phyloP scores from a whole-genome alignment of 2,888 invertebrate genomes.

The Eucera pruinosa region DNA sequence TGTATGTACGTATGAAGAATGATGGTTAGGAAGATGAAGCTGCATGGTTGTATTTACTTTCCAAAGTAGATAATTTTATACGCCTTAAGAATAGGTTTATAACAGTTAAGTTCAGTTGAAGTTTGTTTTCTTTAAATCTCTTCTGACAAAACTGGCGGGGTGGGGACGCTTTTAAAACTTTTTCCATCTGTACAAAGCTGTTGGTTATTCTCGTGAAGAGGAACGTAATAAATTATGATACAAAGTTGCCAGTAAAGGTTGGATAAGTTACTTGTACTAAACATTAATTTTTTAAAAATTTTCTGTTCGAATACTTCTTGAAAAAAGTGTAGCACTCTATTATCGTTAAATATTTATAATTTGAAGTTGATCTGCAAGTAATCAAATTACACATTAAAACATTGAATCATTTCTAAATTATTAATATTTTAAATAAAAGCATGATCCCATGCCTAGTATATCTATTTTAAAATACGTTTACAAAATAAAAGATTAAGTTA shows the following conservation, averaged over 20 bases:
- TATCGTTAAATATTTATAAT: not conserved
- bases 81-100: conserved; percentile 3
- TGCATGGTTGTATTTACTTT: not conserved
- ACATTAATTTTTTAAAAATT: not conserved
- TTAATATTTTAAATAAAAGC: too few species aligned
- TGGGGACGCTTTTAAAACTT: conserved; percentile 1
- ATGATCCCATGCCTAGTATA: too few species aligned
- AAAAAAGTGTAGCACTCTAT: not conserved
- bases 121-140: conserved; percentile 16
- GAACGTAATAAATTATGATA: not conserved
- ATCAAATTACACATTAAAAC: too few species aligned
- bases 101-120: not conserved
- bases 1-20: too few species aligned
- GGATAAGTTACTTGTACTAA: not conserved
- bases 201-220: not conserved
- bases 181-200: conserved; percentile 14
- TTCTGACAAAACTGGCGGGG: not conserved
- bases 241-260: not conserved
- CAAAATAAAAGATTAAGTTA: not conserved
- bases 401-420: too few species aligned
- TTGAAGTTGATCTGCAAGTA: too few species aligned
- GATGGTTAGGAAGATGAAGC: too few species aligned
- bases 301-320: not conserved
- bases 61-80: not conserved
- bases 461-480: conserved; percentile 3